phyloP scores from a whole-genome alignment of 2,113 vertebrate genomes.

The Stomatorhinus ivindoensis region DNA sequence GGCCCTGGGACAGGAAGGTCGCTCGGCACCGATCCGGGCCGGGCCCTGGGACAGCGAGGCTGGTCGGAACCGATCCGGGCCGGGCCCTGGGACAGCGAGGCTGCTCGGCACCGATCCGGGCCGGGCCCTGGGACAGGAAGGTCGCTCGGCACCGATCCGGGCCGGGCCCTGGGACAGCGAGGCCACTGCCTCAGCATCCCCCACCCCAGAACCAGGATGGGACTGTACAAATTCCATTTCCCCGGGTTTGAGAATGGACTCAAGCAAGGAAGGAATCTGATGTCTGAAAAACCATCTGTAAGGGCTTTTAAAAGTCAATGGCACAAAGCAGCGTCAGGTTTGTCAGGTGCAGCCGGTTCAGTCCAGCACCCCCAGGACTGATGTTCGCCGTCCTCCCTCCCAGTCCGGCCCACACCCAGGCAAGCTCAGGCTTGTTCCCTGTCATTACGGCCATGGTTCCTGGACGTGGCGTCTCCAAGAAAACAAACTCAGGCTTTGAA shows the following conservation, averaged over 20 bases:
- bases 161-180: too few relatives aligned
- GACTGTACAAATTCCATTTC: not conserved
- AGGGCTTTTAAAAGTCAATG: not conserved
- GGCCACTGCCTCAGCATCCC: not conserved
- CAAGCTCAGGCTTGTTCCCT: not conserved
- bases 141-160: not conserved
- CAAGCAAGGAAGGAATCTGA: not conserved
- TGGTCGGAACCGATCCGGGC: not conserved
- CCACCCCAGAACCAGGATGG: not conserved
- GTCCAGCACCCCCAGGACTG: not conserved
- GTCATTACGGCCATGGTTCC: not conserved
- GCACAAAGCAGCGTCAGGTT: not conserved
- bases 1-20: constrained; percentile 29
- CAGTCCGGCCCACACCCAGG: not conserved
- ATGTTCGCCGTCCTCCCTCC: not conserved
- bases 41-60: not conserved
- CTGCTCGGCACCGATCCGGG: not conserved
- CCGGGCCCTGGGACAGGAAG: not conserved
- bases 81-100: not conserved
- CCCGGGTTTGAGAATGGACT: not conserved
- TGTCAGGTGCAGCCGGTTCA: not conserved
- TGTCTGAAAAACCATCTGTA: not conserved
- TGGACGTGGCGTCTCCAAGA: not conserved
- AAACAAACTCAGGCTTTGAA: not conserved
- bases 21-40: not conserved